These are phyloP conservation scores for Falco columbarius DNA, from an alignment of 2,797 vertebrate species.

Conservation along the genomic window DNA sequence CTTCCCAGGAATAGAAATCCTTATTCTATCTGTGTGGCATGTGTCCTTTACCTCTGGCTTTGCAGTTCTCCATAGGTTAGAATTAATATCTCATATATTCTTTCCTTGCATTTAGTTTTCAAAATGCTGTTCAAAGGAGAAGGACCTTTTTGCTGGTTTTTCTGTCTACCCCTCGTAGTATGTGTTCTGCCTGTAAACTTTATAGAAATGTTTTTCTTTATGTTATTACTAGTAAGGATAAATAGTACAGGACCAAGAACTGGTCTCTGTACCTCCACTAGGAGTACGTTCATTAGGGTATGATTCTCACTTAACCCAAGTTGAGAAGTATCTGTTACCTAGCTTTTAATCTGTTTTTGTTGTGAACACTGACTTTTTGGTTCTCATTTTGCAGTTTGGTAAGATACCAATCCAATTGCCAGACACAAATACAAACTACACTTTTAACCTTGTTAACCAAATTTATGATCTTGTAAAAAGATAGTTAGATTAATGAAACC, in stretches of 20 bases:
- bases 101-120: neutral
- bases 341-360: neutral
- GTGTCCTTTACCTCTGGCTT: neutral
- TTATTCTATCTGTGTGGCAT: neutral
- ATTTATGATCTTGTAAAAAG: neutral
- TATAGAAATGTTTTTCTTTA: neutral
- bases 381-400: neutral
- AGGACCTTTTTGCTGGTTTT: neutral
- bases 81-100: neutral
- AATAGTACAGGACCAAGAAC: neutral
- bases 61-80: neutral
- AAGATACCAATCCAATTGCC: neutral
- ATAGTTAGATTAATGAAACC: neutral
- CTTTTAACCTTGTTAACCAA: neutral
- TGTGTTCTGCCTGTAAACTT: neutral
- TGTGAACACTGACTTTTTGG: neutral
- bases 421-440: neutral
- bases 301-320: neutral
- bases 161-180: neutral
- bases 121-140: neutral
- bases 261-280: neutral
- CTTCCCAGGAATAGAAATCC: conserved; percentile 36
- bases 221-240: neutral
- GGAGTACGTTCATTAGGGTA: neutral
- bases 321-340: neutral